Conservation (phyloP, 2,113 vertebrate genomes). For the Microtus ochrogaster region DNA sequence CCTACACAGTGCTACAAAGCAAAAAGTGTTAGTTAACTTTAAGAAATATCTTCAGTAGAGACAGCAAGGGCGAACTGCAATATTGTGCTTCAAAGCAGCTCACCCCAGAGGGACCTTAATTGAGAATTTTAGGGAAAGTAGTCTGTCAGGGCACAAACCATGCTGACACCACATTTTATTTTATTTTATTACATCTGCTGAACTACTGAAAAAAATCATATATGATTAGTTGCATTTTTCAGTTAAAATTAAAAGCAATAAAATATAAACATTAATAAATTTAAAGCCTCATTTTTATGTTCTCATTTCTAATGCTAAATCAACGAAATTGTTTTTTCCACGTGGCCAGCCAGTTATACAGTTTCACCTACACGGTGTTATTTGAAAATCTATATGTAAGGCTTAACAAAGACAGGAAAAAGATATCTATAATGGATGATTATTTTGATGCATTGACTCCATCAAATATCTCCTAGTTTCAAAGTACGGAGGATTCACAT, state of each 20-base stretch:
- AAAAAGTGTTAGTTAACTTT: conserved; percentile 75
- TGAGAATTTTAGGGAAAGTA: conserved; percentile 73
- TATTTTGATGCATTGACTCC: neutral
- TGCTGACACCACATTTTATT: conserved; percentile 28
- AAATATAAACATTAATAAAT: conserved; percentile 19
- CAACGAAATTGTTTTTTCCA: neutral
- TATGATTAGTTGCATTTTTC: conserved; percentile 23
- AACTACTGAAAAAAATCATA: conserved; percentile 30
- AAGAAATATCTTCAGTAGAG: conserved; percentile 67
- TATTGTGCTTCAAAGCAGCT: conserved; percentile 63
- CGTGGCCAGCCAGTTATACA: neutral
- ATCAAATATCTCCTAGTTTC: neutral
- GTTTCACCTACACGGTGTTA: neutral
- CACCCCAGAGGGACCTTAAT: conserved; percentile 63
- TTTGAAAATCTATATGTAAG: neutral
- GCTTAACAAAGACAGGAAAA: neutral
- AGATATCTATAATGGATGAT: neutral
- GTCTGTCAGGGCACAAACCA: conserved; percentile 20
- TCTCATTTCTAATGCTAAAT: conserved; percentile 23
- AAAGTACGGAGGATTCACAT: neutral
- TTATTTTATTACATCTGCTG: conserved; percentile 30
- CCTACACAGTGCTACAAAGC: conserved; percentile 68
- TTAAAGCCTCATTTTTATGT: neutral
- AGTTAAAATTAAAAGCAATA: conserved; percentile 56
- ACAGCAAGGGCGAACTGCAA: conserved; percentile 55